phyloP scores from a whole-genome alignment of 2,113 vertebrate genomes.

The Dryoscopus gambensis region DNA sequence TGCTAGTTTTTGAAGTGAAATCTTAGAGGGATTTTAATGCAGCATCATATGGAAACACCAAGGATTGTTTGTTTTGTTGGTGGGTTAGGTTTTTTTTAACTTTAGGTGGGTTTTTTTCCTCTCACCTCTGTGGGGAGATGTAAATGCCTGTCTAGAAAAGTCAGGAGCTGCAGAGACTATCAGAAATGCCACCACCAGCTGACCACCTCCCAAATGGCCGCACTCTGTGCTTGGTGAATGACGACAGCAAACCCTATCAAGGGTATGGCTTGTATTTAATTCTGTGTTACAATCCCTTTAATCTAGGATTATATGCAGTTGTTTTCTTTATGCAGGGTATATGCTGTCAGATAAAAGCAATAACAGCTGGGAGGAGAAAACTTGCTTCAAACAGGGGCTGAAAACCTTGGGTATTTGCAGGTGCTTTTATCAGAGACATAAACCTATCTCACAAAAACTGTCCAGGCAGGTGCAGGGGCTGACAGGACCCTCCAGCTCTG shows the following conservation, averaged over 20 bases:
- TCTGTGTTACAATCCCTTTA: constrained; percentile 63
- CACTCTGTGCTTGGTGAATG: neutral
- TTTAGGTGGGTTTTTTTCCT: neutral
- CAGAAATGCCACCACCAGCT: neutral
- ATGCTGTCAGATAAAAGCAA: constrained; percentile 60
- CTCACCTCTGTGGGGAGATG: neutral
- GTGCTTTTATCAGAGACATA: neutral
- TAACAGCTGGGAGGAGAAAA: constrained; percentile 2
- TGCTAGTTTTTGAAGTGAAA: neutral
- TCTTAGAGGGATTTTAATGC: neutral
- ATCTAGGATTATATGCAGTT: constrained; percentile 82
- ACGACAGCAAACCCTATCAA: constrained; percentile 13
- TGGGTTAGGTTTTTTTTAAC: neutral
- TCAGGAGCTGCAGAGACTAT: neutral
- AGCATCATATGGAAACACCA: neutral
- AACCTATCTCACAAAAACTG: neutral
- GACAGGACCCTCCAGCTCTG: constrained; percentile 13
- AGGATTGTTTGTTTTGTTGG: neutral
- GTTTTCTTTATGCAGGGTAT: constrained; percentile 66
- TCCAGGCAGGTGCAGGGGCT: neutral
- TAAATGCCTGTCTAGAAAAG: constrained; percentile 26
- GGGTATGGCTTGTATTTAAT: constrained; percentile 29
- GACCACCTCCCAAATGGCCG: neutral
- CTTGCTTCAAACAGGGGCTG: neutral
- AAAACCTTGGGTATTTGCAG: neutral